These are phyloP conservation scores for Elysia chlorotica DNA, from an alignment of 1,140 invertebrate species.

Conservation along the genomic window DNA sequence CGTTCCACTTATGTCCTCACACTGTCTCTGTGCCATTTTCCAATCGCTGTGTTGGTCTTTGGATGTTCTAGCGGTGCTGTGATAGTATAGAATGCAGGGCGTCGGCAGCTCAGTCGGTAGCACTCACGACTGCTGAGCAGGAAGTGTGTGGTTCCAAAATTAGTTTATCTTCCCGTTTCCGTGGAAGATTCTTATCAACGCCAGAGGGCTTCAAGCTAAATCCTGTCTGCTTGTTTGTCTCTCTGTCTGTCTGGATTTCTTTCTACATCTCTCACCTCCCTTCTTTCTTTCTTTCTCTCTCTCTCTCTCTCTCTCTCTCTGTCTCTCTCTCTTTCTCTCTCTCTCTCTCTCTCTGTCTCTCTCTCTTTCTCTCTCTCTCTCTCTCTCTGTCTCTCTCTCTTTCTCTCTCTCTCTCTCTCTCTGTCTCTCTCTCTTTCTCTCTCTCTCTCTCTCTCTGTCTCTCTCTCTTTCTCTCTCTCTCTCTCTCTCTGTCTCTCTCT, in stretches of 20 bases:
- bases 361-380: constrained; percentile 9
- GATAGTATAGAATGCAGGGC: no score
- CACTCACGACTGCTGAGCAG: background rate
- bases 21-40: no score
- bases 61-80: no score
- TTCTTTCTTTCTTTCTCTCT: background rate
- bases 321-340: constrained; percentile 13
- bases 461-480: constrained; percentile 18
- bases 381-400: constrained; percentile 3
- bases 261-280: background rate
- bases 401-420: constrained; percentile 15
- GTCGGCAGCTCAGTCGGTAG: background rate
- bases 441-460: constrained; percentile 5
- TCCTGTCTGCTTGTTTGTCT: background rate
- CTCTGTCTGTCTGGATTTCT: background rate
- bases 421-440: constrained; percentile 1
- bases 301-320: constrained; percentile 13
- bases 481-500: constrained; percentile 3
- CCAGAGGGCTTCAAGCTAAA: no score
- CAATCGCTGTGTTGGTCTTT: no score
- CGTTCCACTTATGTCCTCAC: no score
- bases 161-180: no score
- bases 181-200: no score
- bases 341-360: constrained; percentile 10
- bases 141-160: no score